These are phyloP conservation scores for Sesia bembeciformis DNA, from an alignment of 2,888 invertebrate genomes.

Conservation along the genomic window DNA sequence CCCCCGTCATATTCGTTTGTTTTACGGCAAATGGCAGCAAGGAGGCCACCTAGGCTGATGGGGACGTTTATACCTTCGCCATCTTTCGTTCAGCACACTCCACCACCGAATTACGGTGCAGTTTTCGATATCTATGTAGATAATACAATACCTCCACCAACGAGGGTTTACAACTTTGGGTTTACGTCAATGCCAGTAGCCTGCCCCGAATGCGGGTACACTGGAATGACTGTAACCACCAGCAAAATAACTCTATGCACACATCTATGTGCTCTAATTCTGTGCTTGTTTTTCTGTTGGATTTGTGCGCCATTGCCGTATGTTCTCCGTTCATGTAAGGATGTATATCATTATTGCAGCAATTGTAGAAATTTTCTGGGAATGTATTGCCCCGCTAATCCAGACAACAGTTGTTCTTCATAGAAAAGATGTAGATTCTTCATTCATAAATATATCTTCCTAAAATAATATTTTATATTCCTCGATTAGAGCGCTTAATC, in stretches of 20 bases:
- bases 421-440: no score
- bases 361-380: conserved; percentile 55
- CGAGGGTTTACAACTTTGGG: conserved; percentile 42
- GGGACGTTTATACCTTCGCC: conserved; percentile 63
- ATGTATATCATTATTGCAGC: conserved; percentile 62
- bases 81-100: conserved; percentile 54
- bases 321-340: conserved; percentile 56
- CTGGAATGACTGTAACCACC: conserved; percentile 43
- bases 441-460: no score
- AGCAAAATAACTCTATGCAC: conserved; percentile 55
- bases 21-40: conserved; percentile 45
- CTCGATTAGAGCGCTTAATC: no score
- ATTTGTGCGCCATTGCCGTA: conserved; percentile 59
- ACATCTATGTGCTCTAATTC: conserved; percentile 47
- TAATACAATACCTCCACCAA: conserved; percentile 32
- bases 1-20: conserved; percentile 65
- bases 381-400: conserved; percentile 58
- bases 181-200: conserved; percentile 46
- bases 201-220: conserved; percentile 54
- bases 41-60: conserved; percentile 50
- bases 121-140: conserved; percentile 62
- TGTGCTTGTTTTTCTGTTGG: conserved; percentile 64
- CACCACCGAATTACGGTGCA: conserved; percentile 57
- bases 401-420: conserved; percentile 20
- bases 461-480: no score